These are phyloP conservation scores for Plectus sambesii DNA, from an alignment of 1,140 invertebrate species.

Conservation along the genomic window DNA sequence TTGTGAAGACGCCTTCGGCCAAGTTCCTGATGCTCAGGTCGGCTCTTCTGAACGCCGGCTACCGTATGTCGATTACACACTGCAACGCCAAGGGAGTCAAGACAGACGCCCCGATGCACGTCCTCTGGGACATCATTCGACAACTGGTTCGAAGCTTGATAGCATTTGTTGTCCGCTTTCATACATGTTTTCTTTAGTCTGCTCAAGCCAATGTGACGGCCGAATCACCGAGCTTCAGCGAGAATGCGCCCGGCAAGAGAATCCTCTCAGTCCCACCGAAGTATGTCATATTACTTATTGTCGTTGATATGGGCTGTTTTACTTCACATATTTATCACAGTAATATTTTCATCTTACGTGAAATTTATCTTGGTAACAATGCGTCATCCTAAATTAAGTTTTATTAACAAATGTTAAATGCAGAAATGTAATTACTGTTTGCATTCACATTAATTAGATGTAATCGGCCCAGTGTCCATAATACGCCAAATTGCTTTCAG, in stretches of 20 bases:
- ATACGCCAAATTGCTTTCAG: slow-evolving; percentile 32
- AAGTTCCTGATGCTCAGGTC: slow-evolving; percentile 55
- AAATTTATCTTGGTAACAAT: no score
- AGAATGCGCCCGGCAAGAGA: slow-evolving; percentile 4
- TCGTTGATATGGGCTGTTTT: neutral
- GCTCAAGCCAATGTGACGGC: slow-evolving; percentile 3
- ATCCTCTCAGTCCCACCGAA: slow-evolving; percentile 1
- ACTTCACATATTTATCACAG: neutral
- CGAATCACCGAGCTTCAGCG: slow-evolving; percentile 1
- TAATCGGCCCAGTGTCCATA: no score
- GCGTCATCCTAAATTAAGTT: no score
- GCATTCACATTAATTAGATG: no score
- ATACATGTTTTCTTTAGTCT: no score
- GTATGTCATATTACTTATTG: slow-evolving; percentile 7
- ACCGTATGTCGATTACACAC: slow-evolving; percentile 81
- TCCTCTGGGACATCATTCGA: slow-evolving; percentile 63
- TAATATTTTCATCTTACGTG: no score
- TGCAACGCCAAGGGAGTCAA: slow-evolving; percentile 75
- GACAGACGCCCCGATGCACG: slow-evolving; percentile 70
- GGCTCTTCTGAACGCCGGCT: slow-evolving; percentile 81
- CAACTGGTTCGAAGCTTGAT: slow-evolving; percentile 14
- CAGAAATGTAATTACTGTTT: no score
- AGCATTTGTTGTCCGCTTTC: no score
- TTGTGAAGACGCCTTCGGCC: slow-evolving; percentile 26
- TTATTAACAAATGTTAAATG: no score